Evolutionary conservation across 2,888 invertebrate genomes (phyloP), one percentile per base, ranked within the genome.

Genomic region (Polyommatus icarus): DNA sequence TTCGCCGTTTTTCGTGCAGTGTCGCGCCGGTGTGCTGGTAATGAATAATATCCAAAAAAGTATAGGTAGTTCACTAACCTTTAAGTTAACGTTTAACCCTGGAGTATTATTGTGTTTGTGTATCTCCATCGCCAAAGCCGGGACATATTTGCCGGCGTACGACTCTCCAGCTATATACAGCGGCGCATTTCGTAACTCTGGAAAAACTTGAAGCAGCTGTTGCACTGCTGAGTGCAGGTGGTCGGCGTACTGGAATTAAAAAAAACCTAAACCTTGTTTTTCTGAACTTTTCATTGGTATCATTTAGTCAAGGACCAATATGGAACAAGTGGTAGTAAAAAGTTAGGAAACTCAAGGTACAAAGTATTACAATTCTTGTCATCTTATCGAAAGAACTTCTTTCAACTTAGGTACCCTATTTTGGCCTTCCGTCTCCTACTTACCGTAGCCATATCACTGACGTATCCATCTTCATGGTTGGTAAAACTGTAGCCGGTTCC

Each of bases 111-210:
- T 93, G 67, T 89, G 87, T 61, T 85, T 86, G 82, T 95, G 95
- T 76, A 96, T 95, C 82, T 95, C 92, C 83, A 93, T 91, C 0
- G 94, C 95, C 71, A 97, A 88, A 0, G 95, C 95, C 0, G 96
- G 95, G 6, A 94, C 93, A 80, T 95, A 94, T 83, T 95, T 94
- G 81, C 96, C 96, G 5, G 95, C 96, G 84, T 95, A 96, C 0
- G 95, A 96, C 87, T 96, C 96, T 10, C 96, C 96, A 0, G 96
- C 95, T 0, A 96, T 87, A 86, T 94, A 96, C 81, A 96, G 92
- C 2, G 95, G 95, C 57, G 94, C 95, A 6, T 84, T 80, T 81
- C 92, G 91, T 57, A 95, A 90, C 80, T 95, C 94, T 0, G 95
- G 95, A 86, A 96, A 96, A 3, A 96, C 82, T 81, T 92, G 90